Evolutionary conservation across 35 echinoderm and acorn worm genomes (phyloP).

Genomic region (Stichopus chloronotus): DNA sequence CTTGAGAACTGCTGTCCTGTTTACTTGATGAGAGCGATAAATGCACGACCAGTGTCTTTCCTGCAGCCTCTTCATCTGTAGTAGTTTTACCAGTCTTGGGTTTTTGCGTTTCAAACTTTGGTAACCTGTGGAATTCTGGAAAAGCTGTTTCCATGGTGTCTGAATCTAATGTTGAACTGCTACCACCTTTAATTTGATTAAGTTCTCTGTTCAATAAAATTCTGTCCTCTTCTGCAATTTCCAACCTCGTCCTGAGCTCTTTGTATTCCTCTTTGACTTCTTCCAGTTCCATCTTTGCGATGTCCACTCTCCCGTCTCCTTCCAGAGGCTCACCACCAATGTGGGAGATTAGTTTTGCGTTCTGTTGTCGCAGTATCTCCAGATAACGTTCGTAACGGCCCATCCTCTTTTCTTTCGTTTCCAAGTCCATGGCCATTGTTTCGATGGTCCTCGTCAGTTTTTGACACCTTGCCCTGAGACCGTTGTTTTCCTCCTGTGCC

Average conservation of each 20-base stretch:
- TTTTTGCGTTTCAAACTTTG: neutral
- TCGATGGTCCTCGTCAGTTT: neutral
- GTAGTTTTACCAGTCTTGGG: neutral
- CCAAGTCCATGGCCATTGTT: constrained; percentile 7
- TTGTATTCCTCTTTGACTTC: constrained; percentile 31
- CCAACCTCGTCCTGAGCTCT: constrained; percentile 15
- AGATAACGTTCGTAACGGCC: constrained; percentile 22
- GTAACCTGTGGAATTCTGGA: constrained; percentile 20
- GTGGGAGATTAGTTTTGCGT: constrained; percentile 34
- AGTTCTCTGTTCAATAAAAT: constrained; percentile 30
- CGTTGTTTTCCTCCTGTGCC: neutral
- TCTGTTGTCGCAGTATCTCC: constrained; percentile 36
- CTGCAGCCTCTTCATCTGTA: neutral
- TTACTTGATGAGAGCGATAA: neutral
- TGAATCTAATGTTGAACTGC: neutral
- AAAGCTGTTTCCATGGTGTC: neutral
- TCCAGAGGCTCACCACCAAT: neutral
- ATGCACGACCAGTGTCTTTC: neutral
- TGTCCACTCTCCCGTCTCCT: constrained; percentile 4
- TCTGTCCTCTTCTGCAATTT: constrained; percentile 43
- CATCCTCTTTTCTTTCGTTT: constrained; percentile 15
- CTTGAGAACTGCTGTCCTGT: neutral
- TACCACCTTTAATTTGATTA: neutral
- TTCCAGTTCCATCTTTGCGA: neutral
- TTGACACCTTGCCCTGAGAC: neutral